Conservation (phyloP, 2,113 vertebrate genomes). For the Brachyhypopomus gauderio region DNA sequence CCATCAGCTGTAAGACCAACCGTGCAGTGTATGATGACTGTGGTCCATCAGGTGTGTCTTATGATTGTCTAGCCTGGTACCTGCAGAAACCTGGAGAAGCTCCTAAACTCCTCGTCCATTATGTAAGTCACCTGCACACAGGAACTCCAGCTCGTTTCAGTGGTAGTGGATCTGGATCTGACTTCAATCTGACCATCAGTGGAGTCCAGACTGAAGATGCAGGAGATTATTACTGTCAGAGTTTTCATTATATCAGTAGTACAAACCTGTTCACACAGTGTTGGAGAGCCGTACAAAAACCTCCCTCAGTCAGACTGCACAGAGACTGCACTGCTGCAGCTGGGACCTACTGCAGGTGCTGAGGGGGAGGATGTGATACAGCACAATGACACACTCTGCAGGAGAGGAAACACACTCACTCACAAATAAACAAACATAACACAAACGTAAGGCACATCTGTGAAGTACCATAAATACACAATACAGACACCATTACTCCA, state of each 20-base stretch:
- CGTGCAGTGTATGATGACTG: not conserved
- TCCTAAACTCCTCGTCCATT: constrained; percentile 55
- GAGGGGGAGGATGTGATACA: not conserved
- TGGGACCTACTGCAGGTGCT: constrained; percentile 23
- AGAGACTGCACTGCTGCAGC: not conserved
- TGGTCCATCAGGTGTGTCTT: too few relatives aligned
- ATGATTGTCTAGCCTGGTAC: constrained; percentile 50
- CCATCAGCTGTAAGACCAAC: constrained; percentile 54
- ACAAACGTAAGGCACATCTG: too few relatives aligned
- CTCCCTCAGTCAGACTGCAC: constrained; percentile 23
- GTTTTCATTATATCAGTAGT: accelerated
- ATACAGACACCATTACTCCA: too few relatives aligned
- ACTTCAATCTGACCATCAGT: constrained; percentile 62
- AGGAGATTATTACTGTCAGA: constrained; percentile 63
- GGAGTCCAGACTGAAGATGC: constrained; percentile 57
- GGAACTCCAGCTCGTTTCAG: constrained; percentile 53
- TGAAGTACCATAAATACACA: too few relatives aligned
- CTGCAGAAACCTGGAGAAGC: constrained; percentile 60
- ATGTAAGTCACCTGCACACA: accelerated
- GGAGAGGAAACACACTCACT: not conserved
- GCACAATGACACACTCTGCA: not conserved
- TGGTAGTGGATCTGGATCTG: constrained; percentile 54
- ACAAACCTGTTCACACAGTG: too few relatives aligned
- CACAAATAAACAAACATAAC: too few relatives aligned
- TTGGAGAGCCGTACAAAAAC: constrained; percentile 57